Evolutionary conservation across 2,797 vertebrate species (phyloP), one percentile per base, ranked within the genome.

Genomic region (Catamblyrhynchus diadema): DNA sequence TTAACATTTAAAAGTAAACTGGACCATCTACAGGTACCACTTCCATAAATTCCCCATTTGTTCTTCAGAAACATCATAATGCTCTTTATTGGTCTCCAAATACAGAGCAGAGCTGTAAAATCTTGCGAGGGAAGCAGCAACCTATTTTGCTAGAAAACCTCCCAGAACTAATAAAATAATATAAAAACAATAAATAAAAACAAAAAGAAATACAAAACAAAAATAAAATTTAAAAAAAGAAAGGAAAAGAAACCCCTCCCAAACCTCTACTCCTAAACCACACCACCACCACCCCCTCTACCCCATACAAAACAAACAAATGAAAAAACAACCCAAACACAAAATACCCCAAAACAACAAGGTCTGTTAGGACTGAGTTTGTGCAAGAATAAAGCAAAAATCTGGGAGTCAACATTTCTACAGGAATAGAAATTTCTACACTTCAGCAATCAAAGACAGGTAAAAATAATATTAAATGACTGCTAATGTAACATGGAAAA

Each of bases 271-370:
- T 56, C 24, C 28, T 19, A 21, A 56, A 23, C 17, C 24, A 62
- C 11, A 42, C 0, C 0, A 74, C 9, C 7, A 19, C 22, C 32
- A 47, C 33, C 11, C 18, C 7, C 12, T 22, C 41, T 24, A 2
- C 18, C 17, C 17, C 1, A 8, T 3, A 8, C 25, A 32, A 39
- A 80, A 22, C 33, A 23, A 53, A 28, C 20, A 28, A 64, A 60
- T 37, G 16, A 30, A 53, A 45, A 33, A 60, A 30, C 12, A 17
- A 54, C 13, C 37, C 44, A 39, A 48, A 70, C 5, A 17, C 12
- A 47, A 42, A 70, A 61, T 27, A 7, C 6, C 23, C 17, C 14
- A 23, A 56, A 42, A 24, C 13, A 67, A 59, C 6, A 61, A 14
- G 8, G 28, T n/a, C 50, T 37, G 22, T 60, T 41, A 59, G 32